Percentiles rank a stretch among this genome's conserved stretches.
Conservation (phyloP, 2,797 vertebrate species). For the Coreius guichenoti region DNA sequence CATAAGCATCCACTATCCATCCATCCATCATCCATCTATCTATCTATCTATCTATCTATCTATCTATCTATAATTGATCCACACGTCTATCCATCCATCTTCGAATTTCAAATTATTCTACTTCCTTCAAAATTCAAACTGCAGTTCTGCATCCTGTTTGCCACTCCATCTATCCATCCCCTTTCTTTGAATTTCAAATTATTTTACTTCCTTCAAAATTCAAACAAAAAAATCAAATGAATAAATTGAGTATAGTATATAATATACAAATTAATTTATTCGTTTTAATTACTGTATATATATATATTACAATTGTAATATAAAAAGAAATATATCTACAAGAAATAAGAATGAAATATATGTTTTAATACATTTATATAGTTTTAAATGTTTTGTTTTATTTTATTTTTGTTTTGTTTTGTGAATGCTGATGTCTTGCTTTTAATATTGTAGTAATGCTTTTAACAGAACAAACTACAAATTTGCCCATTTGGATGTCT, state of each 20-base stretch:
- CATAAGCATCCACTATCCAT: too few relatives aligned
- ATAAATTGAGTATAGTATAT: neutral
- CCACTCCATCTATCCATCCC: too few relatives aligned
- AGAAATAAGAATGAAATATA: neutral
- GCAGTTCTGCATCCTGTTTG: too few relatives aligned
- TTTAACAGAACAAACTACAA: neutral
- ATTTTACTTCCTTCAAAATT: too few relatives aligned
- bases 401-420: neutral
- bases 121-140: too few relatives aligned
- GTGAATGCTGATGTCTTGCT: neutral
- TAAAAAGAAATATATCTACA: neutral
- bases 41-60: too few relatives aligned
- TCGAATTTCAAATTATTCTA: too few relatives aligned
- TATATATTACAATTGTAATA: neutral
- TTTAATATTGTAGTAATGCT: neutral
- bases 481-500: neutral
- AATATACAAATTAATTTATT: neutral
- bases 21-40: too few relatives aligned
- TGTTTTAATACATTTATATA: neutral
- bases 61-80: too few relatives aligned
- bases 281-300: neutral
- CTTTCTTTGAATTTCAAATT: too few relatives aligned
- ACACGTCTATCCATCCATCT: too few relatives aligned
- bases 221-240: too few relatives aligned
- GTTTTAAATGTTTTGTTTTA: neutral